Base-by-base conservation (phyloP, 2,113 vertebrate genomes). In the Trinectes maculatus region DNA sequence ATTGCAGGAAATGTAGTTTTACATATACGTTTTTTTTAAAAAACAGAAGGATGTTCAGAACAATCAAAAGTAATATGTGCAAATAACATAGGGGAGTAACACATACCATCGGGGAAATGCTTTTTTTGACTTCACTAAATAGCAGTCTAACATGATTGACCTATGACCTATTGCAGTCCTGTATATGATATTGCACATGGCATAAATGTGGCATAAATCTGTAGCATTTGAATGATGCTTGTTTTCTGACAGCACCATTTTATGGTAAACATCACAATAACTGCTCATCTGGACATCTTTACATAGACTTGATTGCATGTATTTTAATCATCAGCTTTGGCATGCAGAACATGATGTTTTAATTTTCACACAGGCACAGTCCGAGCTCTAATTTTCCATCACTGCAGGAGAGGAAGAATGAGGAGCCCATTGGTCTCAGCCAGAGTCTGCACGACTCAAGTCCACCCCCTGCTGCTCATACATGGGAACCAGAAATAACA, bases 381-480 rank as follows among this genome's bases (percentile, higher is more conserved):
- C n/a, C n/a, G n/a, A n/a, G n/a, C n/a, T n/a, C n/a, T n/a, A 33
- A 33, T 5, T 39, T 26, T 10, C 29, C 8, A 46, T n/a, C 3
- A 2, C 18, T 67, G 39, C 47, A 24, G 15, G 8, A 54, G 49
- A 31, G 6, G 5, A 39, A 36, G 6, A 8, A 46, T 44, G 1
- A 19, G 4, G 15, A 28, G 47, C 25, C 55, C 51, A 28, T 58
- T 67, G 46, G 33, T 58, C 26, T 55, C 9, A 21, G 51, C 12
- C 21, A 21, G 16, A 49, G 31, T 8, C 1, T 49, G 11, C 12
- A 46, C 53, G 29, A 12, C 55, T 73, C 71, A 72, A 74, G 10
- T 19, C 48, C 57, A 1, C 64, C 82, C 56, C 75, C 85, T 74
- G 29, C 5, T 75, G 84, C 70, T 63, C 29, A 77, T 29, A 72